Evolutionary conservation across 1,140 invertebrate genomes (phyloP).

Genomic region (Atopsyche davidsoni): DNA sequence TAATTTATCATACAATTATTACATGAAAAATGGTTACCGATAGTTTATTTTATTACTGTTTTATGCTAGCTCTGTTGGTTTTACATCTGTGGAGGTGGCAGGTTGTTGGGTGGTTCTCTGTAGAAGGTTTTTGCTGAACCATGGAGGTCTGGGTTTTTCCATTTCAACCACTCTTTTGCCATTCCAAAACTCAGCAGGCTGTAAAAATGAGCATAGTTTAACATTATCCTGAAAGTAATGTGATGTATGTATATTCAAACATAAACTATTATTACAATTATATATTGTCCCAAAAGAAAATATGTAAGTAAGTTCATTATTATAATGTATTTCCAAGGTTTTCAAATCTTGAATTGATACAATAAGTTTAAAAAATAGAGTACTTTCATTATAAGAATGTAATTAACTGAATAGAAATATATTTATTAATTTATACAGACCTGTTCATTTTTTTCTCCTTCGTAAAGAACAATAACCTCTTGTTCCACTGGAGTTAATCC

Average conservation of each 20-base stretch:
- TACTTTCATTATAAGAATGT: not conserved
- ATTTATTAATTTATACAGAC: too few species aligned
- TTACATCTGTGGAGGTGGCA: conserved; percentile 60
- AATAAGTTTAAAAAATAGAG: not conserved
- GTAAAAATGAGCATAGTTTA: conserved; percentile 12
- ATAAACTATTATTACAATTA: too few species aligned
- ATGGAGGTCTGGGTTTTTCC: conserved; percentile 63
- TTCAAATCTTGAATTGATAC: not conserved
- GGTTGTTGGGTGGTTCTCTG: conserved; percentile 65
- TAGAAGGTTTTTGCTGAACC: conserved; percentile 77
- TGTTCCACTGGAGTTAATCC: conserved; percentile 68
- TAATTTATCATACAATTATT: too few species aligned
- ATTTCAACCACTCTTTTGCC: conserved; percentile 69
- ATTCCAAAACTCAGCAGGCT: conserved; percentile 48
- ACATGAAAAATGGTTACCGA: too few species aligned
- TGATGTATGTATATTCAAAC: too few species aligned
- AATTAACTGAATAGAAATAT: too few species aligned
- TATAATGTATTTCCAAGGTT: conserved; percentile 1
- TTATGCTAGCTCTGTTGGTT: conserved; percentile 65
- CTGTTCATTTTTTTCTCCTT: conserved; percentile 63
- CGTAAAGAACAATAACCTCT: conserved; percentile 78
- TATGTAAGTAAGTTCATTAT: too few species aligned
- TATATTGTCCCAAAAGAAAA: too few species aligned
- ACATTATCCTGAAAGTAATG: not conserved
- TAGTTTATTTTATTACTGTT: too few species aligned